phyloP scores from a whole-genome alignment of 2,797 vertebrate species.

The Arrhamphus sclerolepis region DNA sequence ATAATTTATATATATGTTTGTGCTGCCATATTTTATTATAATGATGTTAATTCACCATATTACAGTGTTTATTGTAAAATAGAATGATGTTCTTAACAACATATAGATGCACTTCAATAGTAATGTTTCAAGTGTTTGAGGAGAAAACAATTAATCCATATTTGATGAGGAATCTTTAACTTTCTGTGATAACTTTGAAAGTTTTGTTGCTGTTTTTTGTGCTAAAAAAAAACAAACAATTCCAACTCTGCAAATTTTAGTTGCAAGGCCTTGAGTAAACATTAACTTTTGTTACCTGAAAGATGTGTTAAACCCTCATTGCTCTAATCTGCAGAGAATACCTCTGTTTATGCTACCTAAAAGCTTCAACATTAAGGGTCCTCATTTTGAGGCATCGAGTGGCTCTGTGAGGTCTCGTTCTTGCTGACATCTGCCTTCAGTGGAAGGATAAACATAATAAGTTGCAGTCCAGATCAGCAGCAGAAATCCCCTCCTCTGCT shows the following conservation, averaged over 20 bases:
- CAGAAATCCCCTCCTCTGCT: constrained; percentile 73
- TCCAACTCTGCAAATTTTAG: no score
- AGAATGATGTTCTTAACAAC: no score
- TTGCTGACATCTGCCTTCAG: constrained; percentile 45
- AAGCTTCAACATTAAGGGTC: constrained; percentile 37
- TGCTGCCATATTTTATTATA: no score
- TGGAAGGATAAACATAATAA: constrained; percentile 69
- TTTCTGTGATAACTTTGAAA: no score
- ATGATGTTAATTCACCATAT: neutral
- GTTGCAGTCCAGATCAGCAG: constrained; percentile 57
- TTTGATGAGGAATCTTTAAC: no score
- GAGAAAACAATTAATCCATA: neutral
- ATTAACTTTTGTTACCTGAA: constrained; percentile 25
- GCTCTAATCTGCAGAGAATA: constrained; percentile 27
- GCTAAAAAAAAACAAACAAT: no score
- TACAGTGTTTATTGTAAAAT: neutral
- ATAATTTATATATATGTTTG: no score
- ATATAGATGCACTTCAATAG: no score
- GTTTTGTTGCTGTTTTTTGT: no score
- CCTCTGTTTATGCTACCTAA: constrained; percentile 50
- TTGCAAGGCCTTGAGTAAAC: neutral
- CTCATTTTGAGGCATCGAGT: constrained; percentile 41
- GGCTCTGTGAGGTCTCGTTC: constrained; percentile 42
- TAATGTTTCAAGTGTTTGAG: no score
- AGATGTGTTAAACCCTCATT: constrained; percentile 32